These are phyloP conservation scores for Coecobrya sp. DNA, from an alignment of 2,888 invertebrate species.

Conservation along the genomic window DNA sequence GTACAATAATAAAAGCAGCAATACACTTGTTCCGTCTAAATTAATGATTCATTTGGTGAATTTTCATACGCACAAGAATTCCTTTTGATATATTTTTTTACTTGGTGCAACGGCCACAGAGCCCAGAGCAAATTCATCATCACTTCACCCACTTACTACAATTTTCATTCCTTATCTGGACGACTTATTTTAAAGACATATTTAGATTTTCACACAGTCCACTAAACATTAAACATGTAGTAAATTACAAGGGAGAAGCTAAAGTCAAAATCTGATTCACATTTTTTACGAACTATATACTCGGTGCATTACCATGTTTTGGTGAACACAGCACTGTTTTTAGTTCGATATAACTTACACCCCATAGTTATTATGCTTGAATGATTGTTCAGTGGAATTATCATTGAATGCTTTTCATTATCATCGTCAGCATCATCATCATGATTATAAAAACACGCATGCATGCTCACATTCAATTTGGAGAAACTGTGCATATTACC, in stretches of 20 bases:
- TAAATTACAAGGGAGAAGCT: conserved; percentile 56
- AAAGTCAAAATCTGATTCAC: conserved; percentile 67
- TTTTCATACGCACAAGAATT: conserved; percentile 51
- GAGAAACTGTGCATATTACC: neutral
- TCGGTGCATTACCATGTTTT: conserved; percentile 1
- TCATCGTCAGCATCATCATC: conserved; percentile 53
- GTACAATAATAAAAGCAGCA: neutral
- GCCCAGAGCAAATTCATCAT: conserved; percentile 68
- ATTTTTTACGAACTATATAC: conserved; percentile 12
- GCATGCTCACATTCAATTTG: conserved; percentile 63
- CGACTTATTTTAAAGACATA: conserved; percentile 74
- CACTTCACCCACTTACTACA: conserved; percentile 65
- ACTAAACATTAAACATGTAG: conserved; percentile 37
- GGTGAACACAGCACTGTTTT: neutral
- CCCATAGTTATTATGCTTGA: conserved; percentile 74
- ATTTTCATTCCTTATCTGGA: conserved; percentile 79
- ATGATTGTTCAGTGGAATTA: conserved; percentile 76
- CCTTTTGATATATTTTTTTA: conserved; percentile 7
- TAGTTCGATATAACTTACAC: conserved; percentile 39
- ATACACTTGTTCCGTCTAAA: conserved; percentile 36
- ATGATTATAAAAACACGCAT: conserved; percentile 55
- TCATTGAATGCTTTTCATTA: conserved; percentile 75
- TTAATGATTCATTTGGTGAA: conserved; percentile 72
- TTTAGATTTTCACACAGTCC: conserved; percentile 62
- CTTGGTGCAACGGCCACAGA: neutral